These are phyloP conservation scores for Tinea semifulvella DNA, from an alignment of 2,888 invertebrate species.

Conservation along the genomic window DNA sequence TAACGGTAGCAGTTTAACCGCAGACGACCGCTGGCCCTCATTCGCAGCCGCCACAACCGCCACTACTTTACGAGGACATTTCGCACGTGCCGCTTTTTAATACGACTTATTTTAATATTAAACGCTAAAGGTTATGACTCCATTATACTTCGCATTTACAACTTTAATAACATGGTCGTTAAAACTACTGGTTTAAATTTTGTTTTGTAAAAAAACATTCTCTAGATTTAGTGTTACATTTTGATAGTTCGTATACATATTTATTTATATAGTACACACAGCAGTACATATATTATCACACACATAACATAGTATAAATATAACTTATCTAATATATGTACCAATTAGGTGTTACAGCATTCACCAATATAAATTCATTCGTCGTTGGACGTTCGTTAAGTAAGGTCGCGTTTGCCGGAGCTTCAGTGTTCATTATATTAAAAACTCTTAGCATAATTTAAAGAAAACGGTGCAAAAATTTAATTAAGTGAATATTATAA, in stretches of 20 bases:
- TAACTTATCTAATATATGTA: too few relatives aligned
- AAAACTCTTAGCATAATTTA: too few relatives aligned
- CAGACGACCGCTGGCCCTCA: slow-evolving; percentile 2
- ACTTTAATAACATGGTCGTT: slow-evolving; percentile 7
- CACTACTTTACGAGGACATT: slow-evolving; percentile 14
- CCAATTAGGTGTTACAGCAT: too few relatives aligned
- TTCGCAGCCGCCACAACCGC: slow-evolving; percentile 5
- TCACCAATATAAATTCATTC: too few relatives aligned
- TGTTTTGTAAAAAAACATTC: background rate
- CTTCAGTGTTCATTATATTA: too few relatives aligned
- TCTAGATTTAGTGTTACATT: background rate
- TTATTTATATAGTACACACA: too few relatives aligned
- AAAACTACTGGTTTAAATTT: background rate
- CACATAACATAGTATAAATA: too few relatives aligned
- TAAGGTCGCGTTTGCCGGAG: too few relatives aligned
- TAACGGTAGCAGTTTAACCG: slow-evolving; percentile 8
- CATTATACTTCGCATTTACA: slow-evolving; percentile 12
- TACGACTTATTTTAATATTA: slow-evolving; percentile 15
- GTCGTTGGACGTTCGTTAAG: background rate
- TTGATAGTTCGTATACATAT: background rate
- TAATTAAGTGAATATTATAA: too few relatives aligned
- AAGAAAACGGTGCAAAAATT: too few relatives aligned
- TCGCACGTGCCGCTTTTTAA: slow-evolving; percentile 13
- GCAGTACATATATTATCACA: too few relatives aligned
- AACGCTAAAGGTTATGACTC: slow-evolving; percentile 14